Evolutionary conservation across 2,113 vertebrate species (phyloP), one percentile per base, ranked within the genome.

Genomic region (Microcebus murinus): DNA sequence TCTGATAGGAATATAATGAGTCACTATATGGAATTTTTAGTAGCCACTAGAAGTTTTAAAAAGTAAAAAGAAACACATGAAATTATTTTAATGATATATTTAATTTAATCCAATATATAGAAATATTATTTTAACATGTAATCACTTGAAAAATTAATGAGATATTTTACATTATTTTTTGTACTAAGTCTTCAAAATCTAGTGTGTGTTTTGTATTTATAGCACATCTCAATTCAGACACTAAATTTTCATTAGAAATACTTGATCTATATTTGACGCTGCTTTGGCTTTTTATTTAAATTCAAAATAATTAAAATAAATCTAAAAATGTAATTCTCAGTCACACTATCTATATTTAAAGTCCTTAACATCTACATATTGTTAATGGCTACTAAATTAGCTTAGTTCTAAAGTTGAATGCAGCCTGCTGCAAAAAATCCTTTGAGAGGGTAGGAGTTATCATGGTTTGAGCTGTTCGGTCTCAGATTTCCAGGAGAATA

Each of bases 11-110:
- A 82, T 90, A 65, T 81, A 74, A 94, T 25, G 6, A 95, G 57
- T 61, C 9, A 59, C 14, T 55, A 65, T 91, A 68, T 59, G 3
- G 52, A 71, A 50, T 81, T 50, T 82, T 85, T 59, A 73, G 15
- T 83, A 83, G n/a, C 31, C 34, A 91, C 70, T 95, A 83, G 57
- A 95, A 39, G 65, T 89, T 95, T 93, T 87, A 67, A 94, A 73
- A 68, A 42, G 25, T 73, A 85, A 36, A 61, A 71, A 77, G 34
- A 95, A 94, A 61, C 59, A 61, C 25, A 23, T 61, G 59, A 61
- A 61, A 61, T 61, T 61, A 61, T 61, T 61, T 95, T 81, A 59
- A 59, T 76, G 65, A 87, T 67, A 17, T 31, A 48, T 83, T 90
- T 89, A 45, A 71, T 73, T 96, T 74, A 92, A 11, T n/a, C 34